Evolutionary conservation across 2,797 vertebrate species (phyloP).

Genomic region (Oryzias sinensis): DNA sequence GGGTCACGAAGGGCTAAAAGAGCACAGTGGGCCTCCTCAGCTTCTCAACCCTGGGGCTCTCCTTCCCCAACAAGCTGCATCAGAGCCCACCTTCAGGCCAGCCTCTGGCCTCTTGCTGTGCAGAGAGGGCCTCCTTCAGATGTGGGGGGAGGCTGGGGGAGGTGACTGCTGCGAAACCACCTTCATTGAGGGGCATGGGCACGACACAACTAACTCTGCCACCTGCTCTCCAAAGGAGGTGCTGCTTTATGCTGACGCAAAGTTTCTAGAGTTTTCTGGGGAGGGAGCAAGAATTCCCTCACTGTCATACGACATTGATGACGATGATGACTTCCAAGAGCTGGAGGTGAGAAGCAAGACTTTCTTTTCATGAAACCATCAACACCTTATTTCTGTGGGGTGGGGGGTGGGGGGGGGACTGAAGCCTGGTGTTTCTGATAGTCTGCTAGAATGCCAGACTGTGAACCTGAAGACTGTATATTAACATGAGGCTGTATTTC

Average conservation of each 20-base stretch:
- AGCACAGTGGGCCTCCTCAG: constrained; percentile 75
- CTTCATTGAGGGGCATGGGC: constrained; percentile 85
- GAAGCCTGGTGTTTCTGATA: no score
- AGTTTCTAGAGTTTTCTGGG: constrained; percentile 82
- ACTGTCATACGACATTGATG: constrained; percentile 88
- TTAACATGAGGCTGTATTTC: no score
- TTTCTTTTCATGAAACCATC: neutral
- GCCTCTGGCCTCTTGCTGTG: constrained; percentile 85
- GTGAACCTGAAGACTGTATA: no score
- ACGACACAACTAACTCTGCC: constrained; percentile 19
- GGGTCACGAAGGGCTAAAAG: constrained; percentile 62
- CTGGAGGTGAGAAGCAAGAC: constrained; percentile 81
- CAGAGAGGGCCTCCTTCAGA: constrained; percentile 81
- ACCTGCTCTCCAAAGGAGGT: constrained; percentile 71
- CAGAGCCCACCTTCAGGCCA: constrained; percentile 75
- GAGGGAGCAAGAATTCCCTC: constrained; percentile 90
- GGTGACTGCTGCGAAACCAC: constrained; percentile 90
- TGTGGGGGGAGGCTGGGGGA: constrained; percentile 75
- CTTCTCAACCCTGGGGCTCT: constrained; percentile 86
- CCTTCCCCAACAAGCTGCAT: constrained; percentile 74
- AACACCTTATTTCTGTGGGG: neutral
- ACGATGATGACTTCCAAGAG: constrained; percentile 92
- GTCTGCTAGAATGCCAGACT: no score
- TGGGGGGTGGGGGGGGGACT: no score
- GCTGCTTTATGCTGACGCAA: constrained; percentile 81